Conservation (phyloP, 2,888 invertebrate genomes). For the Tenthredo notha region DNA sequence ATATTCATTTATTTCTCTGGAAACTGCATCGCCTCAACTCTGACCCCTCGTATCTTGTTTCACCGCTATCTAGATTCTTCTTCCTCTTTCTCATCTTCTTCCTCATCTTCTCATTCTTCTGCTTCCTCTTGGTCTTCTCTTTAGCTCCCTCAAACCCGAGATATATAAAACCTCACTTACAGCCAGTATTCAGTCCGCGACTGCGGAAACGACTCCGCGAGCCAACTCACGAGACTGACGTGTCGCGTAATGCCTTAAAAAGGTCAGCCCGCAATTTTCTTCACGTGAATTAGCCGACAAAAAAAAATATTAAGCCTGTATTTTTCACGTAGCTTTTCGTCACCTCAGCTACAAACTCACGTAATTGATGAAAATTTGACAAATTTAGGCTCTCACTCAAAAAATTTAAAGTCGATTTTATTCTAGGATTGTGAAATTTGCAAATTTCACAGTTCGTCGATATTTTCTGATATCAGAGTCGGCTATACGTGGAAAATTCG, state of each 20-base stretch:
- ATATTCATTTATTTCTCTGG: slow-evolving; percentile 54
- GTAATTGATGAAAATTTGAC: no score
- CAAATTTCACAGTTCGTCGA: no score
- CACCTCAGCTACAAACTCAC: no score
- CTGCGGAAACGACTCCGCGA: slow-evolving; percentile 50
- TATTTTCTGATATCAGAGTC: no score
- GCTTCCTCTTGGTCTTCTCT: slow-evolving; percentile 48
- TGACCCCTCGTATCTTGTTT: slow-evolving; percentile 52
- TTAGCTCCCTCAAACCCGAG: slow-evolving; percentile 25
- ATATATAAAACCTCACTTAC: not conserved
- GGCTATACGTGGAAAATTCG: no score
- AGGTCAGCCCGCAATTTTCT: not conserved
- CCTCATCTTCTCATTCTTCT: slow-evolving; percentile 35
- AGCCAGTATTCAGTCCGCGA: slow-evolving; percentile 4
- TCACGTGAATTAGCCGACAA: not conserved
- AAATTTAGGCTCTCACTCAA: no score
- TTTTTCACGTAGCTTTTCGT: not conserved
- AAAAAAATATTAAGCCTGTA: not conserved
- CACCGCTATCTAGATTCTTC: slow-evolving; percentile 56
- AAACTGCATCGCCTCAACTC: slow-evolving; percentile 54
- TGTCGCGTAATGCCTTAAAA: slow-evolving; percentile 21
- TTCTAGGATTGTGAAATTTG: no score
- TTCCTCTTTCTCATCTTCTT: slow-evolving; percentile 52
- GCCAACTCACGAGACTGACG: slow-evolving; percentile 6
- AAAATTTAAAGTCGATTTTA: no score